Percentiles rank a stretch among this genome's conserved stretches.
Evolutionary conservation across 2,888 invertebrate species (phyloP).

Genomic region (Anticlea derivata): DNA sequence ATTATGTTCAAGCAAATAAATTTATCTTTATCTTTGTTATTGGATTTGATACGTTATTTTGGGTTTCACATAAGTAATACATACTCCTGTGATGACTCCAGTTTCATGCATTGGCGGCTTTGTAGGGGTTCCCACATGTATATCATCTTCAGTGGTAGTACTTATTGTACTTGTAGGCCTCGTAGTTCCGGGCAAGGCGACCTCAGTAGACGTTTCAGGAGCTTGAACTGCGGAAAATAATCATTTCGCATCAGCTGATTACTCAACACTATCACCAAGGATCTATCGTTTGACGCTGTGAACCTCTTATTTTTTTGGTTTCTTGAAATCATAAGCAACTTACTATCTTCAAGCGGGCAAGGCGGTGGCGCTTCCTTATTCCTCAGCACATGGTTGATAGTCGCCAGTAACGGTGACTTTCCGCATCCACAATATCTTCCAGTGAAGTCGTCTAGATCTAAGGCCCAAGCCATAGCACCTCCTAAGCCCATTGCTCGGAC

Average conservation of each 20-base stretch:
- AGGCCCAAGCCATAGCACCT: conserved; percentile 95
- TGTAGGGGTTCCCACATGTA: conserved; percentile 19
- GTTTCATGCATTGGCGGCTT: conserved; percentile 25
- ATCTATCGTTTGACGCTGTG: too few relatives aligned
- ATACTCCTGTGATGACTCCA: conserved; percentile 25
- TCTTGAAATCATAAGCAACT: conserved; percentile 37
- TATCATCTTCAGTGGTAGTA: conserved; percentile 34
- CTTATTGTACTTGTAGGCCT: conserved; percentile 22
- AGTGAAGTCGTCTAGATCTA: conserved; percentile 94
- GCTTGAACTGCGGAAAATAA: conserved; percentile 30
- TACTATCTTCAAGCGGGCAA: conserved; percentile 69
- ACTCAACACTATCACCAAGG: too few relatives aligned
- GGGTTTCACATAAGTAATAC: neutral
- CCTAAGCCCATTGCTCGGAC: conserved; percentile 91
- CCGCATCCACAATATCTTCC: conserved; percentile 91
- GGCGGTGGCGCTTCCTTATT: conserved; percentile 86
- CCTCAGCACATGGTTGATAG: conserved; percentile 91
- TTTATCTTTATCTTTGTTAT: too few relatives aligned
- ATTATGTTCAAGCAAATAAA: too few relatives aligned
- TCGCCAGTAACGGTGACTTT: conserved; percentile 90
- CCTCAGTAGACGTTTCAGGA: conserved; percentile 28
- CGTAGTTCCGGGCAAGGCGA: conserved; percentile 26
- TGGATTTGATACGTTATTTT: neutral
- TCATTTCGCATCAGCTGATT: neutral
- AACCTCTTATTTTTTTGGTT: neutral